Conservation (phyloP, 1,140 invertebrate species). For the Lasioglossum albipes region DNA sequence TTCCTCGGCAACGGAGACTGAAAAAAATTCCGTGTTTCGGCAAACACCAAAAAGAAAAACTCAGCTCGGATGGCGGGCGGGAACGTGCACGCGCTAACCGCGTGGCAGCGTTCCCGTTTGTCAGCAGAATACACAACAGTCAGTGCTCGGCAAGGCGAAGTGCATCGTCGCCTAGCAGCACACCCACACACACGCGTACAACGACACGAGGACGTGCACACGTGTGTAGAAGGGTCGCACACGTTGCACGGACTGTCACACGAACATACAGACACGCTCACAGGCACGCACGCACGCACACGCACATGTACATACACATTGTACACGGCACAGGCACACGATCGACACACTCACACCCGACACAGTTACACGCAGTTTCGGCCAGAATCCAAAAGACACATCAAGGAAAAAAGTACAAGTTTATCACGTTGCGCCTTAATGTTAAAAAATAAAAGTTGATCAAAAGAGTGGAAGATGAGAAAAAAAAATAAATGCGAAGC, state of each 20-base stretch:
- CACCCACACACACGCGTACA: slow-evolving; percentile 61
- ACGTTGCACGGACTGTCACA: too few relatives aligned
- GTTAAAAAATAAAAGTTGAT: slow-evolving; percentile 78
- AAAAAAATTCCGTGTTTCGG: slow-evolving; percentile 75
- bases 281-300: slow-evolving; percentile 27
- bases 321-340: neutral
- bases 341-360: slow-evolving; percentile 43
- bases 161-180: slow-evolving; percentile 62
- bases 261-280: too few relatives aligned
- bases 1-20: slow-evolving; percentile 45
- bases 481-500: slow-evolving; percentile 62
- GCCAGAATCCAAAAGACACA: slow-evolving; percentile 78
- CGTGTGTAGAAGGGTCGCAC: slow-evolving; percentile 23
- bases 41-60: slow-evolving; percentile 67
- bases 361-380: slow-evolving; percentile 72
- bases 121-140: slow-evolving; percentile 52
- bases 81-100: slow-evolving; percentile 10
- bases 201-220: slow-evolving; percentile 30
- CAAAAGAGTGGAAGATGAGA: slow-evolving; percentile 69
- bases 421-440: slow-evolving; percentile 79
- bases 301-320: neutral
- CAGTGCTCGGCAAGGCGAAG: slow-evolving; percentile 60
- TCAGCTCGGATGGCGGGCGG: slow-evolving; percentile 48
- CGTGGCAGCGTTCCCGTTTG: slow-evolving; percentile 4
- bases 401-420: slow-evolving; percentile 79